These are phyloP conservation scores for Listronotus oregonensis DNA, from an alignment of 1,140 invertebrate species.

Conservation along the genomic window DNA sequence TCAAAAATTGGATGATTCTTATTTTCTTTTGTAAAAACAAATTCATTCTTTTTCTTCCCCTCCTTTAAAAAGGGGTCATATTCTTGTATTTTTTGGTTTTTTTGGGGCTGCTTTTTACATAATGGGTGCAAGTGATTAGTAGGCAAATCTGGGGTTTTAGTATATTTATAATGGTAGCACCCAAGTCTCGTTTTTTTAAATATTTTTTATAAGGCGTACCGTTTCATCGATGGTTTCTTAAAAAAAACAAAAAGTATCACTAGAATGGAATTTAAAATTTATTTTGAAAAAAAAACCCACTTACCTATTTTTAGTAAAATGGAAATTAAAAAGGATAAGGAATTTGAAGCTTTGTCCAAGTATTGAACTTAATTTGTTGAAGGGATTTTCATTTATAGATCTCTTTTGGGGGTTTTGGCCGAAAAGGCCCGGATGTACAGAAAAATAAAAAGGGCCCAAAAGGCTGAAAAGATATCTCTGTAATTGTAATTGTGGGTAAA, in stretches of 20 bases:
- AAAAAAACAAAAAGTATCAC: conserved; percentile 41
- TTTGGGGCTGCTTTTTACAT: conserved; percentile 51
- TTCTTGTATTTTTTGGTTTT: conserved; percentile 10
- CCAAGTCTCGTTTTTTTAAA: conserved; percentile 70
- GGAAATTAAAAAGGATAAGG: conserved; percentile 65
- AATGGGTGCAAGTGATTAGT: conserved; percentile 82
- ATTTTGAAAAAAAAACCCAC: conserved; percentile 46
- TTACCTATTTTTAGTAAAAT: conserved; percentile 75
- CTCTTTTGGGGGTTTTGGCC: conserved; percentile 87
- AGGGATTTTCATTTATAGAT: conserved; percentile 88
- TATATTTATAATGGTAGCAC: conserved; percentile 76
- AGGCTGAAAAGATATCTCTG: conserved; percentile 85
- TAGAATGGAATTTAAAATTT: neutral
- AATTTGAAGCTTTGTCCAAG: conserved; percentile 69
- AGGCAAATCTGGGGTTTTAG: conserved; percentile 80
- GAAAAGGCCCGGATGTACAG: conserved; percentile 94
- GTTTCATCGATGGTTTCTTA: conserved; percentile 56
- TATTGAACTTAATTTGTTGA: conserved; percentile 83
- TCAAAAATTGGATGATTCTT: conserved; percentile 61
- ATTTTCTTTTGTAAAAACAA: conserved; percentile 61
- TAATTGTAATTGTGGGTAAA: neutral
- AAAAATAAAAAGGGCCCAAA: conserved; percentile 92
- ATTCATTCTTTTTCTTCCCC: conserved; percentile 46
- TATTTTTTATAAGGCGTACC: conserved; percentile 73
- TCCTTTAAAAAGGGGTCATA: conserved; percentile 26